Evolutionary conservation across 2,113 vertebrate species (phyloP), one percentile per base, ranked within the genome.

Genomic region (Chaenocephalus aceratus): DNA sequence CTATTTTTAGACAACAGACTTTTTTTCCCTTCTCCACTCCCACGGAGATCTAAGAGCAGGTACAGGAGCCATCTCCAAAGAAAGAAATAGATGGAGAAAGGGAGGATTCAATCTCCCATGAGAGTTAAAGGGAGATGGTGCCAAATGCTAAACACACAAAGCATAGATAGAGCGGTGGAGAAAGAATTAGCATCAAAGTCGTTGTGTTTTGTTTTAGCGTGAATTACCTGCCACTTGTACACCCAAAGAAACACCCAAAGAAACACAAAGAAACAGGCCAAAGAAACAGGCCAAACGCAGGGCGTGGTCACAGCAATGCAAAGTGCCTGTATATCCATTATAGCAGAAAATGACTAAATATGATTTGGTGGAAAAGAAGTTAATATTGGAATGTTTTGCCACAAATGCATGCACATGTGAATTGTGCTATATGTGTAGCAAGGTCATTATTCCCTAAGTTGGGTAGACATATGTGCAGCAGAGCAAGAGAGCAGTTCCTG

Each of bases 1-100:
- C 82, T 93, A 86, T 93, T 93, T 92, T 90, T 86, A 89, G 83
- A 79, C 14, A 7, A 16, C 52, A 44, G 52, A 46, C 54, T 63
- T 67, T 64, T 63, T 84, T 77, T 77, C 46, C 23, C 45, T 72
- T 4, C 30, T 6, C 72, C 69, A 71, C 59, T 77, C 66, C 67
- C 71, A 58, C 16, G 0, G 59, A 86, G 86, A 88, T 93, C 81
- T 85, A 49, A 88, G 82, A 78, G 71, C 81, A 79, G 73, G 64
- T 79, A 85, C 64, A 74, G 73, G 48, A 67, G 52, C n/a, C 3
- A 5, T 66, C 72, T 79, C 79, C 36, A 80, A 74, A 82, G 66
- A 86, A 59, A 71, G 46, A 74, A 10, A 80, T 1, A 30, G 64
- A 76, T n/a, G 46, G 60, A 67, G 57, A 70, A 21, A 49, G 51